Base-by-base conservation (phyloP, 2,113 vertebrate species). In the Galbula dea region DNA sequence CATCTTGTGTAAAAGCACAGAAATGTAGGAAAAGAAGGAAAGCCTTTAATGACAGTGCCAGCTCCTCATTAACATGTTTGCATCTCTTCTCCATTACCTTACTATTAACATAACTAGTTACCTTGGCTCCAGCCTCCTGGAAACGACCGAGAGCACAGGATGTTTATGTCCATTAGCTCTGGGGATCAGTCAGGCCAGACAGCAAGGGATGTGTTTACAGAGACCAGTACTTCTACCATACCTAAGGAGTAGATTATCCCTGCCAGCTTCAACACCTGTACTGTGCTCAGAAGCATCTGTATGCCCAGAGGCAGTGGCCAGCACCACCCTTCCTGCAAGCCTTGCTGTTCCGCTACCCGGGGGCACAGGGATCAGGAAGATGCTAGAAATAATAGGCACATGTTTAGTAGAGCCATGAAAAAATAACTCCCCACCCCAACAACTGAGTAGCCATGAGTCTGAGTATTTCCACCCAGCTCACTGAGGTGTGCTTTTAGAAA, bases 101-200 rank as follows among this genome's bases (percentile, higher is more conserved):
- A 82, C 36, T 59, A 49, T 65, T 52, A 85, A 58, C 49, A 36
- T 85, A 63, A 94, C 90, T 67, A 91, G 41, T 91, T 94, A 91
- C 36, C 34, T 91, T 95, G 87, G 71, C 85, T 80, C 89, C 75
- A 52, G 17, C 54, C 36, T 91, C 24, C 57, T 88, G 34, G 32
- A 57, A 83, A 39, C 11, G 45, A 45, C 62, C 62, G 68, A 30
- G 0, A 37, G 63, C 41, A 62, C 62, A 95, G 58, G 63, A 71
- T 80, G 75, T 80, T 96, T 81, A 66, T 2, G 7, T 74, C 37
- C 71, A 17, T 26, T 15, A 58, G 41, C 71, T 69, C 78, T 88
- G 85, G 79, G 63, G 80, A 91, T 72, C 71, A 55, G 91, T 62
- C 63, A 85, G 66, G 59, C 4, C 84, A 94, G 87, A 58, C 66